These are phyloP conservation scores for Philhelius pedissequus DNA, from an alignment of 2,888 invertebrate genomes.

Conservation along the genomic window DNA sequence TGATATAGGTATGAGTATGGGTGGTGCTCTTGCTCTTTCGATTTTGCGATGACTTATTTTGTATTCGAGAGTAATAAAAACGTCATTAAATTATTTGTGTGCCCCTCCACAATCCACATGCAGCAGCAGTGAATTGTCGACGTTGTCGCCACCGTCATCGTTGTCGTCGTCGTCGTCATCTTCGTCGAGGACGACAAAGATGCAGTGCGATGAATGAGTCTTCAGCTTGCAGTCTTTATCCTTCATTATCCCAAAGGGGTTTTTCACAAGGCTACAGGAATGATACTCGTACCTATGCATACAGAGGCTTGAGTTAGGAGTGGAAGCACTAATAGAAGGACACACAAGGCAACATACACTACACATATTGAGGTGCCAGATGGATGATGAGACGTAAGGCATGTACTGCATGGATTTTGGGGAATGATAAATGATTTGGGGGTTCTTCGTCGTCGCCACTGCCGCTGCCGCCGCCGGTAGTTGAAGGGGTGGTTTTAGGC, in stretches of 20 bases:
- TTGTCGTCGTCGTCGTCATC: constrained; percentile 8
- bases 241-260: constrained; percentile 55
- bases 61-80: constrained; percentile 68
- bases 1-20: background rate
- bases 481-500: constrained; percentile 43
- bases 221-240: constrained; percentile 66
- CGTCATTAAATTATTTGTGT: constrained; percentile 67
- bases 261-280: constrained; percentile 40
- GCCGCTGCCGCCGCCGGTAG: background rate
- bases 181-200: constrained; percentile 40
- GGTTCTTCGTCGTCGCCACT: background rate
- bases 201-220: constrained; percentile 61
- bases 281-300: constrained; percentile 55
- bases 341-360: constrained; percentile 22
- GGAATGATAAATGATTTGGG: constrained; percentile 60
- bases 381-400: constrained; percentile 56
- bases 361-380: constrained; percentile 48
- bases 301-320: background rate
- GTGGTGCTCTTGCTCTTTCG: constrained; percentile 39
- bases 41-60: constrained; percentile 66
- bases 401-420: constrained; percentile 52
- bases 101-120: constrained; percentile 48
- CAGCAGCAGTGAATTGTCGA: constrained; percentile 60
- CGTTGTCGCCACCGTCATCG: constrained; percentile 30
- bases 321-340: background rate